A percentile compares a stretch with the other conserved stretches of the same genome.
These are phyloP conservation scores for Lasiurus borealis DNA, from an alignment of 2,113 vertebrate genomes.

Conservation along the genomic window DNA sequence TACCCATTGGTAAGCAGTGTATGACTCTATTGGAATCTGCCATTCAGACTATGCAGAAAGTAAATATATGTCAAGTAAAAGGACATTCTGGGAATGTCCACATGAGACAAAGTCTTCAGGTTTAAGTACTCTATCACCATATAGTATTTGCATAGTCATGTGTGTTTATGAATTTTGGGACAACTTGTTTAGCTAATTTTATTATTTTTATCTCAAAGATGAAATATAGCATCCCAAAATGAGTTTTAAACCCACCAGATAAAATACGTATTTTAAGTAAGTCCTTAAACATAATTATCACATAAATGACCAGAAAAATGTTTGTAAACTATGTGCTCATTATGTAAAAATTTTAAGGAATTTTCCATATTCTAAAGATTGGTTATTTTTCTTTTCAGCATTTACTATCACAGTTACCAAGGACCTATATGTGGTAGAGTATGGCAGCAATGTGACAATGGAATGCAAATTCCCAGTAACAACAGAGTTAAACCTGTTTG, in stretches of 20 bases:
- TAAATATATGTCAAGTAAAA: background rate
- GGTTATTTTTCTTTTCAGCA: constrained; percentile 84
- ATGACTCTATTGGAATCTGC: background rate
- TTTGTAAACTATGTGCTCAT: background rate
- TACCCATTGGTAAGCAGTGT: background rate
- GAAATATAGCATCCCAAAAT: background rate
- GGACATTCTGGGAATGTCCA: background rate
- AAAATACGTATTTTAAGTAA: constrained; percentile 45
- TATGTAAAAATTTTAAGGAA: constrained; percentile 35
- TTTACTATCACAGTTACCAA: constrained; percentile 89
- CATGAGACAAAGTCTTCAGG: background rate
- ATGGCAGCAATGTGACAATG: constrained; percentile 88
- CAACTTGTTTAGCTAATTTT: constrained; percentile 9
- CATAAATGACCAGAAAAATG: background rate
- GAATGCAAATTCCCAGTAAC: constrained; percentile 91
- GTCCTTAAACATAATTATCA: constrained; percentile 1
- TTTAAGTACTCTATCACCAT: background rate
- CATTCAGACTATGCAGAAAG: background rate
- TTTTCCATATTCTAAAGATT: constrained; percentile 46
- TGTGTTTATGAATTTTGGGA: constrained; percentile 18
- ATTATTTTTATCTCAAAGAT: constrained; percentile 16
- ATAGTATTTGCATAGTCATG: background rate
- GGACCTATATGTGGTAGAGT: constrained; percentile 83
- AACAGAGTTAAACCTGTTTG: constrained; percentile 59
- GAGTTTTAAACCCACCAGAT: constrained; percentile 7